A percentile compares a stretch with the other conserved stretches of the same genome.
These are phyloP conservation scores for Bubo blakistoni DNA, from an alignment of 2,113 vertebrate genomes.

Conservation along the genomic window DNA sequence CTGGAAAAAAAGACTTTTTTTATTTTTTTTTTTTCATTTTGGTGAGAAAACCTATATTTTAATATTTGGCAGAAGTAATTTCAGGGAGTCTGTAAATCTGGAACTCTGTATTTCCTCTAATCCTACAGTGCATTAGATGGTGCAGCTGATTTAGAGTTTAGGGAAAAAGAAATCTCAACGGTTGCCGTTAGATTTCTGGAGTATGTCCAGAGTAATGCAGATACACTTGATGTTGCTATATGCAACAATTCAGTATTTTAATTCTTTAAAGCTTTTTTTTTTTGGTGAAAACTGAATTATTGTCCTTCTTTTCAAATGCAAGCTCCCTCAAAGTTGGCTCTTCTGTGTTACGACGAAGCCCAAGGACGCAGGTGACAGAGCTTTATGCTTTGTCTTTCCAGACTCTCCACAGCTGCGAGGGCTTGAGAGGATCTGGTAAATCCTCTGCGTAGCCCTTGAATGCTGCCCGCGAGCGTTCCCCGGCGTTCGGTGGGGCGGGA, in stretches of 20 bases:
- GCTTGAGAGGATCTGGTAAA: background rate
- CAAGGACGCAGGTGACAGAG: background rate
- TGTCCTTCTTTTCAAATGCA: background rate
- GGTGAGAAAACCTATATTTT: background rate
- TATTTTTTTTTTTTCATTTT: background rate
- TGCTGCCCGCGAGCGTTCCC: too few relatives aligned
- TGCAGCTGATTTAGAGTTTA: background rate
- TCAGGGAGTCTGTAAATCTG: background rate
- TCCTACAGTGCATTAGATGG: background rate
- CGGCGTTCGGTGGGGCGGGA: background rate
- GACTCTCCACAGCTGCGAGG: background rate
- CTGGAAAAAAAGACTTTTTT: background rate
- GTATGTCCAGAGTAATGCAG: background rate
- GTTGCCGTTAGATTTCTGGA: background rate
- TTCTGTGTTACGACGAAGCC: background rate
- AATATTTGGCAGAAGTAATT: background rate
- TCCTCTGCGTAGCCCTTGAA: too few relatives aligned
- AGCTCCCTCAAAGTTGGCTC: background rate
- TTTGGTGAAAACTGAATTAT: background rate
- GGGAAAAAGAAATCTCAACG: background rate
- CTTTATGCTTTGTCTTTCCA: background rate
- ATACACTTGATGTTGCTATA: too few relatives aligned
- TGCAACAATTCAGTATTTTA: background rate
- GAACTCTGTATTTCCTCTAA: background rate
- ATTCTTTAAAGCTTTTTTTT: background rate